These are phyloP conservation scores for Callimorpha dominula DNA, from an alignment of 2,888 invertebrate genomes.

Conservation along the genomic window DNA sequence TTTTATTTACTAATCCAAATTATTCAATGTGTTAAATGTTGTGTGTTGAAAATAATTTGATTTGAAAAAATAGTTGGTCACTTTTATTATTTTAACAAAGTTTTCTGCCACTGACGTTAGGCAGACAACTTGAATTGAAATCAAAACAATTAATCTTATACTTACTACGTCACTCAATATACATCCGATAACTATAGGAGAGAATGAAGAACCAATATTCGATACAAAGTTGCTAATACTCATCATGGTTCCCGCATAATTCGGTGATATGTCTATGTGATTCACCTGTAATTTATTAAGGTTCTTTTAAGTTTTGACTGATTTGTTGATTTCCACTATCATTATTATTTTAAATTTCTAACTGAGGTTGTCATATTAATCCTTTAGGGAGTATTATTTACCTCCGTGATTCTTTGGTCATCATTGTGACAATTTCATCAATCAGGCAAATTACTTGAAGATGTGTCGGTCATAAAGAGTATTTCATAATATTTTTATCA, in stretches of 20 bases:
- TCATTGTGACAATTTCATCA: too few relatives aligned
- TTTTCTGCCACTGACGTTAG: background rate
- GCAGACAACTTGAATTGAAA: background rate
- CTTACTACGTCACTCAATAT: conserved; percentile 90
- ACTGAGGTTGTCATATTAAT: too few relatives aligned
- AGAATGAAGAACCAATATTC: conserved; percentile 90
- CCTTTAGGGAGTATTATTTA: too few relatives aligned
- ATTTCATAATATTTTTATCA: too few relatives aligned
- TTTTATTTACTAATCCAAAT: too few relatives aligned
- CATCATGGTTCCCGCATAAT: conserved; percentile 90
- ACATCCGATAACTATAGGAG: conserved; percentile 90
- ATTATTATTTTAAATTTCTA: background rate
- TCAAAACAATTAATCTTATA: conserved; percentile 27
- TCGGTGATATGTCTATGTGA: conserved; percentile 13
- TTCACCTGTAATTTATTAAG: conserved; percentile 1
- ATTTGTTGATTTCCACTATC: background rate
- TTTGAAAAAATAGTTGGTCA: background rate
- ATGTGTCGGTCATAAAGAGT: too few relatives aligned
- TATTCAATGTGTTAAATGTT: too few relatives aligned
- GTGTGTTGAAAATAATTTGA: background rate
- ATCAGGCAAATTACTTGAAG: too few relatives aligned
- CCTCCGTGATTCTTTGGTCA: too few relatives aligned
- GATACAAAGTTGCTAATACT: conserved; percentile 93
- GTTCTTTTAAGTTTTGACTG: background rate
- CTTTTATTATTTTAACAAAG: background rate